Conservation (phyloP, 2,888 invertebrate species). For the Cephus pulcher region DNA sequence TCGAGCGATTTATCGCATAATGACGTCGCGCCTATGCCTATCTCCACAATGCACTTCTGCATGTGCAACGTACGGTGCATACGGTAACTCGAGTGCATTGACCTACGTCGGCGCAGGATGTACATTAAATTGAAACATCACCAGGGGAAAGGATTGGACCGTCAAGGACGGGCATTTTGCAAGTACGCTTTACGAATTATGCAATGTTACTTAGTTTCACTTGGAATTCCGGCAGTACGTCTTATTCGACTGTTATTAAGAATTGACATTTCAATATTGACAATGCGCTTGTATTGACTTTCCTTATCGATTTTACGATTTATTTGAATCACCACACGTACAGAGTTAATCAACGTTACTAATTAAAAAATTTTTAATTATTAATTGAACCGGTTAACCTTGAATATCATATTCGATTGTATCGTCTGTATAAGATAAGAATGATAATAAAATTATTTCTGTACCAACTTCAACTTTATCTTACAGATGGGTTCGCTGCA, state of each 20-base stretch:
- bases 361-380: not conserved
- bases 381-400: not conserved
- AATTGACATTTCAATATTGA: not conserved
- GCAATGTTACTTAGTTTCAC: not conserved
- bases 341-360: not conserved
- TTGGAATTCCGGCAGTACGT: not conserved
- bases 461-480: not conserved
- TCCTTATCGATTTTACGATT: not conserved
- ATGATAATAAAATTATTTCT: not conserved
- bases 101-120: not conserved
- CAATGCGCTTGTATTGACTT: not conserved
- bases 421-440: not conserved
- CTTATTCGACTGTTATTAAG: not conserved
- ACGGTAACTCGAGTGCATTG: not conserved
- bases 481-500: slow-evolving; percentile 80
- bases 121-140: not conserved
- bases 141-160: not conserved
- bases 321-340: not conserved
- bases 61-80: not conserved
- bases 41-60: not conserved
- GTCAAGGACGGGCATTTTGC: not conserved
- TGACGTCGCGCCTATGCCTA: not conserved
- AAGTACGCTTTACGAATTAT: not conserved
- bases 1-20: not conserved
- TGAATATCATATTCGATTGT: not conserved